Conservation (phyloP, 2,888 invertebrate genomes). For the Pycnomerus fuliginosus region DNA sequence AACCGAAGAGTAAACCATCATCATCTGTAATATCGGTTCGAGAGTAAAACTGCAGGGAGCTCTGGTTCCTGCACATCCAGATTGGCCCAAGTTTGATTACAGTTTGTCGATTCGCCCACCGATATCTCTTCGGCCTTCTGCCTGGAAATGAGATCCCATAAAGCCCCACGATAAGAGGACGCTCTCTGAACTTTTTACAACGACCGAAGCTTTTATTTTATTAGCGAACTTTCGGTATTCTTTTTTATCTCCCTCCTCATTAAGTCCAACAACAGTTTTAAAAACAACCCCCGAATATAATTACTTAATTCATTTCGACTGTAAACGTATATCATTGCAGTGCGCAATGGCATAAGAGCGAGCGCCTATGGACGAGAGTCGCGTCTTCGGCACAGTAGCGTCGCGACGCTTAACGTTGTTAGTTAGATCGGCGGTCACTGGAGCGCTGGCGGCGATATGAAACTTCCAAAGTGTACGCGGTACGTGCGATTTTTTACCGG, state of each 20-base stretch:
- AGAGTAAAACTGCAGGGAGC: slow-evolving; percentile 2
- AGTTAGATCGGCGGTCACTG: slow-evolving; percentile 42
- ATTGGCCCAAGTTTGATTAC: slow-evolving; percentile 19
- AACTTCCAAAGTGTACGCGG: slow-evolving; percentile 35
- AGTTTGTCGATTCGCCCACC: slow-evolving; percentile 16
- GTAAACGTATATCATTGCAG: slow-evolving; percentile 29
- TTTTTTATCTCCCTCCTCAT: slow-evolving; percentile 34
- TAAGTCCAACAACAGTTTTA: slow-evolving; percentile 36
- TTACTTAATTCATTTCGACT: slow-evolving; percentile 43
- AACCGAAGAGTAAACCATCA: slow-evolving; percentile 16
- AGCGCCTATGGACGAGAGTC: slow-evolving; percentile 13
- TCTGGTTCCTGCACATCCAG: slow-evolving; percentile 11
- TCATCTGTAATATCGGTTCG: slow-evolving; percentile 12
- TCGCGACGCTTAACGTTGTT: slow-evolving; percentile 44
- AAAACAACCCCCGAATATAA: slow-evolving; percentile 38
- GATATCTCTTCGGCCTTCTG: slow-evolving; percentile 21
- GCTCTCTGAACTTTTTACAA: slow-evolving; percentile 37
- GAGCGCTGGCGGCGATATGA: slow-evolving; percentile 42
- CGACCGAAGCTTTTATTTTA: slow-evolving; percentile 42
- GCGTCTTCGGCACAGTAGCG: slow-evolving; percentile 46
- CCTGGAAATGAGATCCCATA: slow-evolving; percentile 36
- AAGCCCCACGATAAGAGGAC: slow-evolving; percentile 31
- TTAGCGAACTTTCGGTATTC: slow-evolving; percentile 35
- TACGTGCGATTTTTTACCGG: slow-evolving; percentile 2
- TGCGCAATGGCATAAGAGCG: slow-evolving; percentile 36